Evolutionary conservation across 2,113 vertebrate species (phyloP).

Genomic region (Pterophyllum scalare): DNA sequence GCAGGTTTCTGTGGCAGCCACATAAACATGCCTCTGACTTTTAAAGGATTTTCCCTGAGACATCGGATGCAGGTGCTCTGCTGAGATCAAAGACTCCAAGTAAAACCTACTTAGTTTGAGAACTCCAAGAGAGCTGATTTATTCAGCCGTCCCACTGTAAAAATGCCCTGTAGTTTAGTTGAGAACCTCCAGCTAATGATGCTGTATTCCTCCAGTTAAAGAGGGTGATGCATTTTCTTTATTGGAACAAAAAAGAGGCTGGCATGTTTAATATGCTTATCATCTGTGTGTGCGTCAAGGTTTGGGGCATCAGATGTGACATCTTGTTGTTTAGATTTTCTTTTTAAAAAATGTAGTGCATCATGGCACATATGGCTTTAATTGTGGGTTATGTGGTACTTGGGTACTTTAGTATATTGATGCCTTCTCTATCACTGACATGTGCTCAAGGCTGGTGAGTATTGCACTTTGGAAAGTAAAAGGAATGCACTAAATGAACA

Average conservation of each 20-base stretch:
- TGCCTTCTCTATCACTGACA: conserved; percentile 35
- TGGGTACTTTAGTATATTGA: conserved; percentile 23
- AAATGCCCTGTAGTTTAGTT: conserved; percentile 60
- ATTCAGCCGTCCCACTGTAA: conserved; percentile 66
- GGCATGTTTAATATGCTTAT: neutral
- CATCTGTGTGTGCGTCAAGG: neutral
- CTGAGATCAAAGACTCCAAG: conserved; percentile 75
- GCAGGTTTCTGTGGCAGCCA: conserved; percentile 65
- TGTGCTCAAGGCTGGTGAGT: conserved; percentile 30
- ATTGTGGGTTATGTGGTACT: conserved; percentile 39
- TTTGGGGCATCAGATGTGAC: conserved; percentile 14
- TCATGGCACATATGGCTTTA: conserved; percentile 53
- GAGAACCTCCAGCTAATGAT: conserved; percentile 55
- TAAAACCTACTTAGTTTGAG: conserved; percentile 64
- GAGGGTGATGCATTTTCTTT: conserved; percentile 38
- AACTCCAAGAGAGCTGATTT: conserved; percentile 66
- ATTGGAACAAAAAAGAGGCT: conserved; percentile 2
- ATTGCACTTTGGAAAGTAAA: conserved; percentile 37
- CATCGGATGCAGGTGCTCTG: conserved; percentile 78
- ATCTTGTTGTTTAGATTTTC: conserved; percentile 24
- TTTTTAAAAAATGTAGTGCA: conserved; percentile 25
- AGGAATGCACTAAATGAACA: conserved; percentile 41
- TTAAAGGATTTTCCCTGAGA: conserved; percentile 80
- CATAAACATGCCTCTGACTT: conserved; percentile 72
- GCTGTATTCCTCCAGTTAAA: conserved; percentile 38